Evolutionary conservation across 2,888 invertebrate genomes (phyloP).

Genomic region (Melipona bicolor): DNA sequence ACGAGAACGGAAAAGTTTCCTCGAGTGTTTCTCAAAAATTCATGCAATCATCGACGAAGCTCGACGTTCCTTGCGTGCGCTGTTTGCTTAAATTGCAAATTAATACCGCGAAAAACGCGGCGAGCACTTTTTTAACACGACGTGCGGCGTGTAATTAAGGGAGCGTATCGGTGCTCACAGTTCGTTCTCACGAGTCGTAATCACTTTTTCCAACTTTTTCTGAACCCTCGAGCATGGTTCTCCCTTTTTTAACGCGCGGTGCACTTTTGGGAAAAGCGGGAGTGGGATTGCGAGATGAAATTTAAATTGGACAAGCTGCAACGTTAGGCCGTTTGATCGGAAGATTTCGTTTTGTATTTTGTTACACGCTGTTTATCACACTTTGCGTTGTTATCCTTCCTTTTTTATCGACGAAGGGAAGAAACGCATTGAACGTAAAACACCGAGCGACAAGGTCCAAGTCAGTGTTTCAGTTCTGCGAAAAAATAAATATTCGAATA

Average conservation of each 20-base stretch:
- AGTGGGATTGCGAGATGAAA: not conserved
- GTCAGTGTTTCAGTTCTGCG: too few relatives aligned
- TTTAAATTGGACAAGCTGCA: not conserved
- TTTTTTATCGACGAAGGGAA: not conserved
- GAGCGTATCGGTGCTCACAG: not conserved
- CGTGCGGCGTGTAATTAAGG: not conserved
- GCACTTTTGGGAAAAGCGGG: not conserved
- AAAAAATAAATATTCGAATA: too few relatives aligned
- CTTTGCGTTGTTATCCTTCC: too few relatives aligned
- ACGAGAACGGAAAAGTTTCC: not conserved
- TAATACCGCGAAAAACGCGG: not conserved
- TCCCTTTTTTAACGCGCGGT: not conserved
- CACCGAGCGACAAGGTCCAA: too few relatives aligned
- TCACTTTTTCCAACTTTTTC: not conserved
- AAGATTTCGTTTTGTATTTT: not conserved
- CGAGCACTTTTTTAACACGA: not conserved
- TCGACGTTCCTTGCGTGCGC: not conserved
- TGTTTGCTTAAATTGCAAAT: not conserved
- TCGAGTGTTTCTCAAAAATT: not conserved
- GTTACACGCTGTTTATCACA: not conserved
- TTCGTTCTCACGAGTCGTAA: not conserved
- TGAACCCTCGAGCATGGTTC: not conserved
- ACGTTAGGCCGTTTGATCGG: not conserved
- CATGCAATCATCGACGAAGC: not conserved
- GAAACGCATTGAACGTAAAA: not conserved